Evolutionary conservation across 2,888 invertebrate genomes (phyloP).

Genomic region (Trichopoda pennipes): DNA sequence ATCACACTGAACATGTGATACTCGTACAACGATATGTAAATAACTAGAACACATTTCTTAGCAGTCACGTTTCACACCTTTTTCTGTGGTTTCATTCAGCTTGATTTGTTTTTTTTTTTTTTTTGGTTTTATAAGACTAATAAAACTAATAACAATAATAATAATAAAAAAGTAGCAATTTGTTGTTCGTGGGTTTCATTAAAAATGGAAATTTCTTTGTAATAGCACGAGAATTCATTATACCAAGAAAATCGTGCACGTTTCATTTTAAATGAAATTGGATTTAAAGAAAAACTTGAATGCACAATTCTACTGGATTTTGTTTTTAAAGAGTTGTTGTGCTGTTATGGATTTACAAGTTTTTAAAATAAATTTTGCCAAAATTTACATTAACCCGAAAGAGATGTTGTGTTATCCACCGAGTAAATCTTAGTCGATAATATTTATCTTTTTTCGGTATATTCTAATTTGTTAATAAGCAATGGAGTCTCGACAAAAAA

Average conservation of each 20-base stretch:
- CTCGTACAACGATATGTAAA: slow-evolving; percentile 48
- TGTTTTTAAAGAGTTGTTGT: not conserved
- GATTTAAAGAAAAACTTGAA: not conserved
- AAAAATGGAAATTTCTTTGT: slow-evolving; percentile 26
- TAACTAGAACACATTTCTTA: slow-evolving; percentile 44
- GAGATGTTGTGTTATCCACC: too few relatives aligned
- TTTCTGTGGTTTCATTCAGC: slow-evolving; percentile 21
- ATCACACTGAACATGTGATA: slow-evolving; percentile 23
- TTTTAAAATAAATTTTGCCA: not conserved
- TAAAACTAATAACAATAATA: not conserved
- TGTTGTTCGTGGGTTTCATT: slow-evolving; percentile 39
- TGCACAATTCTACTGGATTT: slow-evolving; percentile 5
- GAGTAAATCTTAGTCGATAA: too few relatives aligned
- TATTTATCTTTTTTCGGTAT: too few relatives aligned
- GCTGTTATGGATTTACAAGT: not conserved
- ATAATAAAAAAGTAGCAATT: slow-evolving; percentile 19
- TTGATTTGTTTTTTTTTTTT: slow-evolving; percentile 24
- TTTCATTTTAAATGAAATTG: slow-evolving; percentile 24
- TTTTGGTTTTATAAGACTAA: slow-evolving; percentile 26
- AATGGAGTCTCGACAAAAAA: too few relatives aligned
- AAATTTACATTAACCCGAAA: too few relatives aligned
- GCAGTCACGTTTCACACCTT: slow-evolving; percentile 63
- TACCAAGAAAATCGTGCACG: slow-evolving; percentile 8
- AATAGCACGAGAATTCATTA: not conserved
- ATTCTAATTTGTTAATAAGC: too few relatives aligned